Percentiles rank a stretch among this genome's conserved stretches.
Conservation (phyloP, 2,113 vertebrate genomes). For the Candoia aspera region DNA sequence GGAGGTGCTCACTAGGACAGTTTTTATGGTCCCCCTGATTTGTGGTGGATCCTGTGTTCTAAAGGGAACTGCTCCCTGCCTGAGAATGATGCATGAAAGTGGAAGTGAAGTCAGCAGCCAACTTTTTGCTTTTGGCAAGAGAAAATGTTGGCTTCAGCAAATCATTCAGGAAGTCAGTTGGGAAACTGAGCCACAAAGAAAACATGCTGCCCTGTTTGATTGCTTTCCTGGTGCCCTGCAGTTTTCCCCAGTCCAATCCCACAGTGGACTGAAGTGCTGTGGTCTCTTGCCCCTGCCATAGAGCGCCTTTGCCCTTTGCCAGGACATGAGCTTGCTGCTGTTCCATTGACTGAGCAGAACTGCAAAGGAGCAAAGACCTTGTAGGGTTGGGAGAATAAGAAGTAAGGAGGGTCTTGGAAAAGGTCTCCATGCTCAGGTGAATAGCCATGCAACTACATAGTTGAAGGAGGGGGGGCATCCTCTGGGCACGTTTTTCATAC, state of each 20-base stretch:
- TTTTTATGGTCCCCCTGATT: not conserved
- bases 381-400: too few species aligned
- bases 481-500: conserved; percentile 14
- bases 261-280: not conserved
- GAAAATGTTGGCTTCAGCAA: not conserved
- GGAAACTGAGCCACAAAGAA: not conserved
- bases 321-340: too few species aligned
- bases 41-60: not conserved
- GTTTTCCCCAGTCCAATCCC: not conserved
- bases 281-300: too few species aligned
- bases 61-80: not conserved
- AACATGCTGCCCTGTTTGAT: not conserved
- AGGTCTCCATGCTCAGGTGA: not conserved
- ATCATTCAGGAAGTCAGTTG: not conserved
- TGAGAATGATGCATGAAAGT: not conserved
- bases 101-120: not conserved
- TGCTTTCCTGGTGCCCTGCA: not conserved
- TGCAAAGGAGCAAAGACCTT: not conserved
- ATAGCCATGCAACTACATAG: not conserved
- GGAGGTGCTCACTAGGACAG: too few species aligned
- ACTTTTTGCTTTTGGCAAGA: not conserved
- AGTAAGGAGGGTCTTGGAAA: not conserved
- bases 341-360: not conserved
- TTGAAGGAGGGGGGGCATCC: too few species aligned
- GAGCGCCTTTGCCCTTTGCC: not conserved